Base-by-base conservation (phyloP, 2,888 invertebrate genomes). In the Melangyna quadrimaculata region DNA sequence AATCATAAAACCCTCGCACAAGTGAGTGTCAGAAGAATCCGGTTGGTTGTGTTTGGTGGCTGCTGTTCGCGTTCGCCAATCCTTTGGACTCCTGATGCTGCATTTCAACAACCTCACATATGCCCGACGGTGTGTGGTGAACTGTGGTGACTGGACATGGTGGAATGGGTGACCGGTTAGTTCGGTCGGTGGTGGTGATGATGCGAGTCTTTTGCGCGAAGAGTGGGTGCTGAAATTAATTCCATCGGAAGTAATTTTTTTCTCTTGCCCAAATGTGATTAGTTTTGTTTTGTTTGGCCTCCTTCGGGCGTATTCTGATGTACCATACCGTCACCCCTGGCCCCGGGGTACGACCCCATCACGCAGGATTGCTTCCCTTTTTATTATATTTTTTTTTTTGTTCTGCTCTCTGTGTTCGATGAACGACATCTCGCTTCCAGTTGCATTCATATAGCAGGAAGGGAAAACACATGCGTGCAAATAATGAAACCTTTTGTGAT, bases 211-310 rank as follows among this genome's bases (percentile, higher is more conserved):
- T 32, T 37, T 57, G 67, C 65, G 77, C 69, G 65, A 77, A 82
- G 89, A 88, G 89, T 89, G 89, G 89, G 89, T 89, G 89, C 88
- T 88, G 88, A 88, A 88, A 88, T 88, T 89, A 88, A 89, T 87
- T 88, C 88, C 88, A 87, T 88, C 88, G 89, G 89, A 89, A 89
- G 89, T 89, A 87, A 88, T 89, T 88, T 88, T 88, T 88, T 88
- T 87, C 67, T 74, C 37, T 80, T 78, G 24, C 70, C 81, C 61
- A 86, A 86, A 81, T 73, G 78, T 86, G 77, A 86, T 86, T 86
- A 86, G 81, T 86, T 86, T 86, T 65, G 77, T 81, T 59, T 73
- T 77, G 77, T 78, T n/a, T 86, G 86, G 77, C 69, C 81, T 77
- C 22, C 53, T 81, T 53, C 43, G 32, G 57, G 59, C 53, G 24